A percentile compares a stretch with the other conserved stretches of the same genome.
Conservation (phyloP, 2,888 invertebrate genomes). For the Beris morrisii region DNA sequence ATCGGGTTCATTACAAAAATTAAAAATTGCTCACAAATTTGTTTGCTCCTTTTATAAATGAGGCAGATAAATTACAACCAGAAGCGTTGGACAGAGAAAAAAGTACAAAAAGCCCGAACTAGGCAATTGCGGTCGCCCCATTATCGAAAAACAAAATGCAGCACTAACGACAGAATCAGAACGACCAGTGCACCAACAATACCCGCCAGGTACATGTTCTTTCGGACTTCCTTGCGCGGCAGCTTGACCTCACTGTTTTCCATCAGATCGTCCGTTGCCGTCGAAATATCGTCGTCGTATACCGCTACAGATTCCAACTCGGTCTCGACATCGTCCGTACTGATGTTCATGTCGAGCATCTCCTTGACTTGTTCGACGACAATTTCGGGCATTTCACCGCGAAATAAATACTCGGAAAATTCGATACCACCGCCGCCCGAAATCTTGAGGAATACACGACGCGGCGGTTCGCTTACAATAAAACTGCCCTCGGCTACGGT, state of each 20-base stretch:
- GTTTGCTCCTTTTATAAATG: conserved; percentile 1
- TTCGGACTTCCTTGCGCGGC: conserved; percentile 48
- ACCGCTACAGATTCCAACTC: conserved; percentile 81
- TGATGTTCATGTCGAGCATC: conserved; percentile 74
- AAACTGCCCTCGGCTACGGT: conserved; percentile 55
- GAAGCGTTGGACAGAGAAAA: conserved; percentile 10
- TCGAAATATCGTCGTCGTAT: conserved; percentile 47
- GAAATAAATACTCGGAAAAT: conserved; percentile 88
- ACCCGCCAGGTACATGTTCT: conserved; percentile 55
- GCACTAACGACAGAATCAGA: conserved; percentile 63
- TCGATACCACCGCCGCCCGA: conserved; percentile 63
- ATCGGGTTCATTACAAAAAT: conserved; percentile 21
- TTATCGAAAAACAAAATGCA: conserved; percentile 57
- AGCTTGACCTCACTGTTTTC: conserved; percentile 61
- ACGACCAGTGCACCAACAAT: conserved; percentile 66
- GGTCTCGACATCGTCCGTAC: conserved; percentile 68
- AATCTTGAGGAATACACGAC: conserved; percentile 78
- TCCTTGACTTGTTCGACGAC: conserved; percentile 79
- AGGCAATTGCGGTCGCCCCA: background rate
- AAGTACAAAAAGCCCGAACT: conserved; percentile 11
- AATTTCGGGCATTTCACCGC: conserved; percentile 82
- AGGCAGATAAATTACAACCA: conserved; percentile 5
- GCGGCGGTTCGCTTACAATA: conserved; percentile 86
- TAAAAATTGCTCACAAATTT: conserved; percentile 18
- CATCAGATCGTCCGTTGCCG: conserved; percentile 41